These are phyloP conservation scores for Lepidocolaptes lacrymiger DNA, from an alignment of 2,797 vertebrate species.

Conservation along the genomic window DNA sequence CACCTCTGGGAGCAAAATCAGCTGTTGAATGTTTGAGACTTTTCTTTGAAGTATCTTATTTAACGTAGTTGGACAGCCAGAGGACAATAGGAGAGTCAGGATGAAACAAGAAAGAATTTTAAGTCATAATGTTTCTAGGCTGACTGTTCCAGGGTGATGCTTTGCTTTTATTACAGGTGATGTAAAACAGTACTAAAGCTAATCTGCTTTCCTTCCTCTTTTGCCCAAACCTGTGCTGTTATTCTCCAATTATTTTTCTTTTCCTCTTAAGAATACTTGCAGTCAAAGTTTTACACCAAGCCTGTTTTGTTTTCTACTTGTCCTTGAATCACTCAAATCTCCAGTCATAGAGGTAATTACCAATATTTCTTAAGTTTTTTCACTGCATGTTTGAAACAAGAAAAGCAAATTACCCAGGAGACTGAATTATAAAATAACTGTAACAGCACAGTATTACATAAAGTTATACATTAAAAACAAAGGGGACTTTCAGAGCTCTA, in stretches of 20 bases:
- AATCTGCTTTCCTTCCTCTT: not conserved
- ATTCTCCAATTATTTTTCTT: not conserved
- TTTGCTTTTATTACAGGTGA: not conserved
- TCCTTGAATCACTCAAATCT: not conserved
- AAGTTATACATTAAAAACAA: not conserved
- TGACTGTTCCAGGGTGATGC: not conserved
- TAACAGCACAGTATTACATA: not conserved
- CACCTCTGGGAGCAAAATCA: conserved; percentile 39
- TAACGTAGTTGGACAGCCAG: conserved; percentile 4
- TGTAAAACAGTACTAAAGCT: not conserved
- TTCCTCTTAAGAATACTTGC: not conserved
- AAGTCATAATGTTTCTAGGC: not conserved
- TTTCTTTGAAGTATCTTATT: conserved; percentile 38
- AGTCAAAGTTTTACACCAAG: not conserved
- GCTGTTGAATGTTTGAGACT: conserved; percentile 16
- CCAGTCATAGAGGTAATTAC: not conserved
- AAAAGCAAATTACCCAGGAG: not conserved
- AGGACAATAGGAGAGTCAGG: conserved; percentile 1
- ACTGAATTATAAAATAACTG: not conserved
- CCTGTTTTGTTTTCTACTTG: not conserved
- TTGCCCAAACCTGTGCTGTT: not conserved
- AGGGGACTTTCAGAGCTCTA: not conserved
- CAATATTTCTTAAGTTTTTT: not conserved
- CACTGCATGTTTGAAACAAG: not conserved
- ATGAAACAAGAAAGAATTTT: conserved; percentile 27